These are phyloP conservation scores for Sciurus niger DNA, from an alignment of 2,113 vertebrate genomes.

Conservation along the genomic window DNA sequence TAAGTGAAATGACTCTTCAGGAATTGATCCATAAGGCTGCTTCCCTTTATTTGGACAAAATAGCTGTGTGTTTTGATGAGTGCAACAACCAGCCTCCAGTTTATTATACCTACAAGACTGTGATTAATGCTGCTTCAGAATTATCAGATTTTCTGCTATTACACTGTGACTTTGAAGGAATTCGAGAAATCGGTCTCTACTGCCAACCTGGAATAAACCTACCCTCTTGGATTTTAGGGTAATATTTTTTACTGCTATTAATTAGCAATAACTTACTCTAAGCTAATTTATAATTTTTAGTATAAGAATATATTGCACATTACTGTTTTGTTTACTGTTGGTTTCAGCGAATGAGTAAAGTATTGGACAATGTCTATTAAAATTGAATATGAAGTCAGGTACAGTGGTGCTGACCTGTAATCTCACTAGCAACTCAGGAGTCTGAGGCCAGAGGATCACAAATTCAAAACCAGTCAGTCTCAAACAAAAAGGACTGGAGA, in stretches of 20 bases:
- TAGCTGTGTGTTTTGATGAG: constrained; percentile 91
- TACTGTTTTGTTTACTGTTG: constrained; percentile 29
- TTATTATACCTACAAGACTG: constrained; percentile 86
- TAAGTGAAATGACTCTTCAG: constrained; percentile 89
- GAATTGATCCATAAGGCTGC: constrained; percentile 90
- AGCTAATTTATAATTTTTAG: background rate
- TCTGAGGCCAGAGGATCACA: background rate
- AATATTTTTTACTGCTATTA: constrained; percentile 66
- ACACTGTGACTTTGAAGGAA: constrained; percentile 76
- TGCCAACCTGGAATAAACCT: constrained; percentile 92
- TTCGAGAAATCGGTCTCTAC: constrained; percentile 91
- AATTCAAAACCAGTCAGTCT: background rate
- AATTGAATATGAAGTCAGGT: background rate
- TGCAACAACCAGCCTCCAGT: constrained; percentile 72
- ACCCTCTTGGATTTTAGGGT: constrained; percentile 97
- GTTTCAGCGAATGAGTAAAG: constrained; percentile 22
- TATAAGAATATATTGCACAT: background rate
- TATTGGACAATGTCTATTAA: constrained; percentile 34
- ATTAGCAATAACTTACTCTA: background rate
- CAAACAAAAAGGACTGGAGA: background rate
- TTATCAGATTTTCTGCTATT: constrained; percentile 87
- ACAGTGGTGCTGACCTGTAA: background rate
- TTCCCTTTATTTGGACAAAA: constrained; percentile 76
- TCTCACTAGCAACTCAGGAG: background rate
- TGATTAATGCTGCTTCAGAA: constrained; percentile 85